Evolutionary conservation across 2,888 invertebrate species (phyloP).

Genomic region (Nymphalis polychloros): DNA sequence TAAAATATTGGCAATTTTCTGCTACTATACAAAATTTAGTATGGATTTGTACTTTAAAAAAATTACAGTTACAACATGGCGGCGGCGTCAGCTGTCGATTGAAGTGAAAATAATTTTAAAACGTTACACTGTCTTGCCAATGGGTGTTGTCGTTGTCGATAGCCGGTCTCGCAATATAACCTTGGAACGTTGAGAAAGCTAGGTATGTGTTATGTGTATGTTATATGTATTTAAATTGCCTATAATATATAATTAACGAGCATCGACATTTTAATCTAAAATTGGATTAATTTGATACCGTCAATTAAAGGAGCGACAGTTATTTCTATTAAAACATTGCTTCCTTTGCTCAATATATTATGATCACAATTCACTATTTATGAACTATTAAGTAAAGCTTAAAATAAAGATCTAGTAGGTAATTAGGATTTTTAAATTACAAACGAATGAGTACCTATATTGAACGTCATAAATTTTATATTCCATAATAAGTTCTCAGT

Average conservation of each 20-base stretch:
- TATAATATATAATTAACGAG: background rate
- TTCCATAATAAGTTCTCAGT: too few species aligned
- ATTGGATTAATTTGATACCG: background rate
- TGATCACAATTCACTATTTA: background rate
- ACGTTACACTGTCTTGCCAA: slow-evolving; percentile 29
- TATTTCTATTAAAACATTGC: background rate
- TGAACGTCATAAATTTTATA: background rate
- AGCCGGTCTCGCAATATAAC: slow-evolving; percentile 39
- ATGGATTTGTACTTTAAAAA: slow-evolving; percentile 11
- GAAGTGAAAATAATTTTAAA: slow-evolving; percentile 34
- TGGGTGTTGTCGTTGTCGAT: slow-evolving; percentile 39
- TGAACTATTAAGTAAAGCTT: background rate
- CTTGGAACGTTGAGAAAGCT: slow-evolving; percentile 32
- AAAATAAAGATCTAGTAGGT: background rate
- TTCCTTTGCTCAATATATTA: background rate
- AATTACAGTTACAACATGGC: slow-evolving; percentile 14
- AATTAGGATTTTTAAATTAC: background rate
- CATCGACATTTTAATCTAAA: background rate
- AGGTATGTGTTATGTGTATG: slow-evolving; percentile 19
- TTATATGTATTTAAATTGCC: slow-evolving; percentile 3
- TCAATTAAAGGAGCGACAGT: background rate
- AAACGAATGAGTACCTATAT: background rate
- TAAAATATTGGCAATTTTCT: too few species aligned
- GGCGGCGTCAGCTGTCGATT: slow-evolving; percentile 26
- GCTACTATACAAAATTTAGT: too few species aligned